Percentiles rank a stretch among this genome's conserved stretches.
These are phyloP conservation scores for Amphiprion clarkii DNA, from an alignment of 2,797 vertebrate species.

Conservation along the genomic window DNA sequence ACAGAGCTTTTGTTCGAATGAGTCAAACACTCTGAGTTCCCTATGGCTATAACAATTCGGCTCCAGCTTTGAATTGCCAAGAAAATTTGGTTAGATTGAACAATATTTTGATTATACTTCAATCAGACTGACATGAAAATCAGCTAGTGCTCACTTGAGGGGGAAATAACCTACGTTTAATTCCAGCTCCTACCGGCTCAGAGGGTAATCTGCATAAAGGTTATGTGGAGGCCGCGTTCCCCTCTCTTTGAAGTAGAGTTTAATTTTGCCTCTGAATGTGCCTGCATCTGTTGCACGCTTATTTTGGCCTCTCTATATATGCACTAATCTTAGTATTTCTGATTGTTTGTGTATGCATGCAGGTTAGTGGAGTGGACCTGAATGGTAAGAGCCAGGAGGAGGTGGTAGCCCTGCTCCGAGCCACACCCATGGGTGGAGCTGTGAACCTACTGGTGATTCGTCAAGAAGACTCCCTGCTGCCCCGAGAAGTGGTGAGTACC, in stretches of 20 bases:
- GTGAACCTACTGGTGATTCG: conserved; percentile 92
- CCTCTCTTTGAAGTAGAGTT: conserved; percentile 32
- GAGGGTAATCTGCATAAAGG: conserved; percentile 50
- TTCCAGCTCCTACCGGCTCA: conserved; percentile 44
- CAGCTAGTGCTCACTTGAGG: conserved; percentile 52
- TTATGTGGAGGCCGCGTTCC: conserved; percentile 35
- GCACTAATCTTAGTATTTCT: neutral
- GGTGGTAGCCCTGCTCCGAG: conserved; percentile 94
- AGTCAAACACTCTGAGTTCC: conserved; percentile 48
- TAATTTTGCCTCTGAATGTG: neutral
- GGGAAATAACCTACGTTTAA: conserved; percentile 53
- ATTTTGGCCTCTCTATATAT: neutral
- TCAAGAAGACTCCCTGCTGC: conserved; percentile 92
- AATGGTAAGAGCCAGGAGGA: conserved; percentile 96
- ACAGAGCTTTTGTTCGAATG: conserved; percentile 45
- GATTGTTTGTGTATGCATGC: conserved; percentile 20
- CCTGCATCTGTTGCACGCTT: conserved; percentile 3
- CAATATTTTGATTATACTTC: conserved; percentile 74
- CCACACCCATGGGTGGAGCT: conserved; percentile 93
- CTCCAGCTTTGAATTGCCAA: conserved; percentile 54
- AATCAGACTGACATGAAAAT: conserved; percentile 71
- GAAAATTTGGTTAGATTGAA: conserved; percentile 46
- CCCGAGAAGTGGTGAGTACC: conserved; percentile 91
- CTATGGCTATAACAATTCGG: conserved; percentile 48
- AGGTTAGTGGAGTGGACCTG: conserved; percentile 96